A percentile compares a stretch with the other conserved stretches of the same genome.
Conservation (phyloP, 2,113 vertebrate genomes). For the Gymnocephalus cernua region DNA sequence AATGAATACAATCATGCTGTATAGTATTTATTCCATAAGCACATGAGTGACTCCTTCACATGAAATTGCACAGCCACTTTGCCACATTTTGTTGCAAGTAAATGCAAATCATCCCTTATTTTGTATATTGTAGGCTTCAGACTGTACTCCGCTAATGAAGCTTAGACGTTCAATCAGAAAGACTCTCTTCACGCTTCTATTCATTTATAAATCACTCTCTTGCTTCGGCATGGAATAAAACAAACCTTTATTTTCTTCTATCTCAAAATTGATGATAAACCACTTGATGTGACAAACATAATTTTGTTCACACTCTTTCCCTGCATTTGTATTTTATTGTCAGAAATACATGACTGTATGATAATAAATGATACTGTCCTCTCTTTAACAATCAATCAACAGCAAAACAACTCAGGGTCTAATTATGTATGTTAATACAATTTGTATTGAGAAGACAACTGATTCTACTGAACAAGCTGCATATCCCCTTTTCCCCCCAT, state of each 20-base stretch:
- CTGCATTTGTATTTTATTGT: neutral
- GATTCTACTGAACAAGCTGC: neutral
- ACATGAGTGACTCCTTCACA: neutral
- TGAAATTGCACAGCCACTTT: neutral
- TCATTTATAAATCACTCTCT: no score
- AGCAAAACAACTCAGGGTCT: neutral
- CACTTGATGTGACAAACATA: neutral
- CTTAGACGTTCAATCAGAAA: no score
- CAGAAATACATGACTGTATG: neutral
- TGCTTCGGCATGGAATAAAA: neutral
- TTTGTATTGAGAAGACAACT: neutral
- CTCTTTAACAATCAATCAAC: neutral
- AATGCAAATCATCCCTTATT: conserved; percentile 3
- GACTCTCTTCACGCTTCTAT: no score
- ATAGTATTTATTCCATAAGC: neutral
- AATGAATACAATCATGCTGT: neutral
- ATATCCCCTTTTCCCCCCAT: neutral
- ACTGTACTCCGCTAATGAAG: conserved; percentile 18
- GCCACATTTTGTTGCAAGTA: neutral
- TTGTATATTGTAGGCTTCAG: neutral
- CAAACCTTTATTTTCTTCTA: neutral
- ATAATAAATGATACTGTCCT: neutral
- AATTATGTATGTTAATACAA: no score
- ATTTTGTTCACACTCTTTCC: neutral
- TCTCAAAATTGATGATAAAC: neutral